Conservation (phyloP, 1,140 invertebrate genomes). For the Lineus longissimus region DNA sequence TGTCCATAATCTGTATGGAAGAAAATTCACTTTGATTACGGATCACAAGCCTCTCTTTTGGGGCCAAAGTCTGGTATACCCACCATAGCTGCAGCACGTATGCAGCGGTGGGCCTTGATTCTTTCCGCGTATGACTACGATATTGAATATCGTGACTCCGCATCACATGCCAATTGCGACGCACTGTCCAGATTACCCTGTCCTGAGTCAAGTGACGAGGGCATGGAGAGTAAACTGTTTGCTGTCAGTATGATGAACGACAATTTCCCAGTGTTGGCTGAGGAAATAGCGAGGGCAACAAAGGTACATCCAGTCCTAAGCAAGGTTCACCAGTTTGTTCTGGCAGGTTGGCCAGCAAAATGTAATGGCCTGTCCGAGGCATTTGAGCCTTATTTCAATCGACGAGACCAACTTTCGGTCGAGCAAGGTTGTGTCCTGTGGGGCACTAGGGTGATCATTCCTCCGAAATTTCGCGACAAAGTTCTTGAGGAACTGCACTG, state of each 20-base stretch:
- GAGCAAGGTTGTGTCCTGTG: constrained; percentile 24
- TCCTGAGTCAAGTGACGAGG: neutral
- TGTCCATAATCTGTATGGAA: constrained; percentile 57
- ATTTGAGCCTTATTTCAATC: constrained; percentile 3
- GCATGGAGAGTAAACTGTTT: constrained; percentile 5
- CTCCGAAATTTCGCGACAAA: constrained; percentile 29
- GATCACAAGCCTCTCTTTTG: constrained; percentile 48
- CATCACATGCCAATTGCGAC: neutral
- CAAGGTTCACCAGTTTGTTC: neutral
- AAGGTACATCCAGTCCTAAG: neutral
- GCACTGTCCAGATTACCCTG: neutral
- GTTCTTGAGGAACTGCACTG: constrained; percentile 47
- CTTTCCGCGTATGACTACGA: neutral
- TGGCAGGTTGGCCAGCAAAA: neutral
- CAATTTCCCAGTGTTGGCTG: neutral
- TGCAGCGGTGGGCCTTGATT: neutral
- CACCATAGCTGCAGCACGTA: neutral
- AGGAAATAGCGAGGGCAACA: neutral
- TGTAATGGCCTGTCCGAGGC: neutral
- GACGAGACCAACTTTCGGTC: constrained; percentile 19
- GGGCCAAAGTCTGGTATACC: neutral
- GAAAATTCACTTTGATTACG: constrained; percentile 32
- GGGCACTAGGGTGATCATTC: constrained; percentile 42
- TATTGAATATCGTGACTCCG: neutral
- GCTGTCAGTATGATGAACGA: neutral